A percentile compares a stretch with the other conserved stretches of the same genome.
Evolutionary conservation across 1,140 invertebrate genomes (phyloP).

Genomic region (Cheumatopsyche charites): DNA sequence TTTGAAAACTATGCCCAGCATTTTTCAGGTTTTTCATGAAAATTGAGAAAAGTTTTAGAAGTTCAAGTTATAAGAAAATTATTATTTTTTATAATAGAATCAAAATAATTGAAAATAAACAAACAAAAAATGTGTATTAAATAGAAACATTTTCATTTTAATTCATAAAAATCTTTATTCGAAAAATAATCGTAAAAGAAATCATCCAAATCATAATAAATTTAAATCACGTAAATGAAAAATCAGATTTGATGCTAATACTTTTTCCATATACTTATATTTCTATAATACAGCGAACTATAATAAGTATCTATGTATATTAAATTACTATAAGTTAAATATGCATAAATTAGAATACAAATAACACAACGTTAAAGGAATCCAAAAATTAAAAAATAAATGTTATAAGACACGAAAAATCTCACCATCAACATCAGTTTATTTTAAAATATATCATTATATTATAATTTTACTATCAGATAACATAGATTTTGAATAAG

Average conservation of each 20-base stretch:
- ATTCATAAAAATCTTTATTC: conserved; percentile 20
- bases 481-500: no score
- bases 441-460: no score
- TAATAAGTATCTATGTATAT: conserved; percentile 16
- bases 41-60: no score
- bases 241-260: conserved; percentile 25
- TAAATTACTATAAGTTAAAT: not conserved
- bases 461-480: no score
- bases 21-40: no score
- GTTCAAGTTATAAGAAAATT: no score
- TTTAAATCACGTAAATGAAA: conserved; percentile 3
- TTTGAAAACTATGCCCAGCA: no score
- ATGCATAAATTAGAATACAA: not conserved
- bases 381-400: not conserved
- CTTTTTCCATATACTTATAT: conserved; percentile 25
- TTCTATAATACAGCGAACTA: conserved; percentile 24
- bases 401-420: not conserved
- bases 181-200: conserved; percentile 1
- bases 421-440: not conserved
- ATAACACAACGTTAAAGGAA: not conserved
- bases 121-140: not conserved
- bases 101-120: not conserved
- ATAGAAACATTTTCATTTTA: conserved; percentile 5
- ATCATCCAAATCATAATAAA: no score
- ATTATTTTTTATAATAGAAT: no score